phyloP scores from a whole-genome alignment of 2,113 vertebrate genomes.

The Periophthalmus modestus region DNA sequence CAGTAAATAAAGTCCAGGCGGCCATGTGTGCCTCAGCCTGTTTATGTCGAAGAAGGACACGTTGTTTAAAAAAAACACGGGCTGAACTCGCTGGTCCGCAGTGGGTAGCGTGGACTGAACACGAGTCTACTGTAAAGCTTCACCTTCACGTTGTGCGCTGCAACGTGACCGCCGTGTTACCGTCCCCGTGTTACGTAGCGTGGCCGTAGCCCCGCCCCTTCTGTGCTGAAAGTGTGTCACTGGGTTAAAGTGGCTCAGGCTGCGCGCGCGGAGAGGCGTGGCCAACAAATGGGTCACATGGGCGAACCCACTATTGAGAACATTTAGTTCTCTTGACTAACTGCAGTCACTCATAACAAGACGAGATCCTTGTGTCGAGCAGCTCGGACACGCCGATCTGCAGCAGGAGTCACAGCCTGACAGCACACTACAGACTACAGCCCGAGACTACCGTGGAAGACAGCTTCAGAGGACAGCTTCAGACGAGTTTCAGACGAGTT shows the following conservation, averaged over 20 bases:
- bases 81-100: not conserved
- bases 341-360: constrained; percentile 36
- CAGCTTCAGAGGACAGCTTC: no score
- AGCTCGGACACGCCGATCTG: not conserved
- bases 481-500: no score
- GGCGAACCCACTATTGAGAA: constrained; percentile 59
- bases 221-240: constrained; percentile 81
- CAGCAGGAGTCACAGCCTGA: constrained; percentile 3
- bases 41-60: not conserved
- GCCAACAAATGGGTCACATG: constrained; percentile 70
- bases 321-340: constrained; percentile 69
- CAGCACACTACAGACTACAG: no score
- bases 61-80: not conserved
- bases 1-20: no score
- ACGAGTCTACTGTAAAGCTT: not conserved
- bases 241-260: constrained; percentile 78
- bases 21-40: not conserved
- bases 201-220: constrained; percentile 45
- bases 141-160: constrained; percentile 52
- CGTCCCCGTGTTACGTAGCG: constrained; percentile 38
- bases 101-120: constrained; percentile 2
- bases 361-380: constrained; percentile 14
- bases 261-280: constrained; percentile 52
- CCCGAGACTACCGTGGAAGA: no score
- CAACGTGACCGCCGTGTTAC: constrained; percentile 65